Evolutionary conservation across 2,113 vertebrate genomes (phyloP).

Genomic region (Istiophorus platypterus): DNA sequence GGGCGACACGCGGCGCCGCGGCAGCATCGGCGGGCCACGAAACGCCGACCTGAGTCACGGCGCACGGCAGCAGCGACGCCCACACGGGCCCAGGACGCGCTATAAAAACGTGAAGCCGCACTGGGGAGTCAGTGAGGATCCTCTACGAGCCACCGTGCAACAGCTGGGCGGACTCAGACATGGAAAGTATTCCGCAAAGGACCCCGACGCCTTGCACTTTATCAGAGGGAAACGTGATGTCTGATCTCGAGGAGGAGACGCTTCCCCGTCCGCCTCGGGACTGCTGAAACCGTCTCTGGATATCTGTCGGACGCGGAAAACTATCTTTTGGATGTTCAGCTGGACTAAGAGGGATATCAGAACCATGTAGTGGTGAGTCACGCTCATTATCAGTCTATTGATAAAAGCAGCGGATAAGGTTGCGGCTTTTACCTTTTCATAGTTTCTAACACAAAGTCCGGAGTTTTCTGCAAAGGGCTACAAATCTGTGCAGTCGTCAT

Average conservation of each 20-base stretch:
- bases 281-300: constrained; percentile 30
- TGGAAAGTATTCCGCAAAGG: neutral
- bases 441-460: neutral
- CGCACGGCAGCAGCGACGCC: constrained; percentile 57
- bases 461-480: neutral
- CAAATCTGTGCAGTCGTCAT: neutral
- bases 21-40: neutral
- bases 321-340: neutral
- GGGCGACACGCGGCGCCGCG: neutral
- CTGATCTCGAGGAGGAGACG: neutral
- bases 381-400: neutral
- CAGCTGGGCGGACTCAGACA: neutral
- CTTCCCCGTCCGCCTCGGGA: constrained; percentile 6
- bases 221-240: constrained; percentile 22
- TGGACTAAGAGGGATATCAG: constrained; percentile 24
- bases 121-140: constrained; percentile 26
- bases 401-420: neutral
- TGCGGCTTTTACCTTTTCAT: neutral
- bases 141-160: constrained; percentile 2
- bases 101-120: constrained; percentile 46
- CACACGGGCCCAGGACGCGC: constrained; percentile 27
- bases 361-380: constrained; percentile 48
- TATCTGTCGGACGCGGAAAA: neutral
- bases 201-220: constrained; percentile 1
- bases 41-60: constrained; percentile 7